Conservation (phyloP, 2,113 vertebrate species). For the Euleptes europaea region DNA sequence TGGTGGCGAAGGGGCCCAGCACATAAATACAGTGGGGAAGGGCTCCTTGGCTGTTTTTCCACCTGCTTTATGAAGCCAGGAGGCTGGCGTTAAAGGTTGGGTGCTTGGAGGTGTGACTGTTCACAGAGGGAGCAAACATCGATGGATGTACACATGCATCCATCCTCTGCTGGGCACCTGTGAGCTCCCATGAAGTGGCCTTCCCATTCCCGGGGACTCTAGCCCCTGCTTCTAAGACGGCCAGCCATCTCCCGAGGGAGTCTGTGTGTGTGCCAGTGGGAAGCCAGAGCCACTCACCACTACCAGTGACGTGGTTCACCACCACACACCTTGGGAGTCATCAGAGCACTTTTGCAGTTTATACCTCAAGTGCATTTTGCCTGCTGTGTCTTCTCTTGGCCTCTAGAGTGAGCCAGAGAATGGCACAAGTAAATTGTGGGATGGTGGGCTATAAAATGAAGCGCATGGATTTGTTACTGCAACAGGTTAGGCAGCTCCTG, state of each 20-base stretch:
- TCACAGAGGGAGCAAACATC: not conserved
- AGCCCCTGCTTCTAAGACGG: not conserved
- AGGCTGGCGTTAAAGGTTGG: not conserved
- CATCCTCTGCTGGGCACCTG: not conserved
- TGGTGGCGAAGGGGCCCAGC: not conserved
- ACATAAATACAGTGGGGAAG: not conserved
- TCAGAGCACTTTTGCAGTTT: not conserved
- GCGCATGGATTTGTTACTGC: not conserved
- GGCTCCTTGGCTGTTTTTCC: not conserved
- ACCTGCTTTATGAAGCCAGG: not conserved
- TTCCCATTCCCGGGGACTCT: not conserved
- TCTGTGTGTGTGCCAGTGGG: not conserved
- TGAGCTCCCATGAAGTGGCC: not conserved
- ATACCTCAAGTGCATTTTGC: not conserved
- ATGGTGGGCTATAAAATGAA: not conserved
- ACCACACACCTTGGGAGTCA: not conserved
- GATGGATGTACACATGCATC: not conserved
- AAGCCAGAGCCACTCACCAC: not conserved
- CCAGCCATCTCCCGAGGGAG: not conserved
- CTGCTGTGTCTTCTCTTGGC: not conserved
- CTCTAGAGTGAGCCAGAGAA: conserved; percentile 20
- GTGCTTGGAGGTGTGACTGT: not conserved
- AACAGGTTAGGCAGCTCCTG: not conserved
- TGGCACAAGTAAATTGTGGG: not conserved
- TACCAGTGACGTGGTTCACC: not conserved